These are phyloP conservation scores for Rutilus rutilus DNA, from an alignment of 2,113 vertebrate genomes.

Conservation along the genomic window DNA sequence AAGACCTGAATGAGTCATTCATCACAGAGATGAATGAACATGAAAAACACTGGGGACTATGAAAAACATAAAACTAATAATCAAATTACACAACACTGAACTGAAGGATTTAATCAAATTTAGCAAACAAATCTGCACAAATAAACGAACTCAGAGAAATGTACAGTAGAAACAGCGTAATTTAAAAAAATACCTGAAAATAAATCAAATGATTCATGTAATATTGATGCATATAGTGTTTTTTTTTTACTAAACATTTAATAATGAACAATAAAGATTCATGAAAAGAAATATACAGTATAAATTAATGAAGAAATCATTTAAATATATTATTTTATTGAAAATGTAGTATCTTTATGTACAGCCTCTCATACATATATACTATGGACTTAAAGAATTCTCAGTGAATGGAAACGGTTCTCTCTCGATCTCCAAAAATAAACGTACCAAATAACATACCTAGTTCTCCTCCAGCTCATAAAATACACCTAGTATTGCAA, in stretches of 20 bases:
- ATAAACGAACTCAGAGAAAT: conserved; percentile 36
- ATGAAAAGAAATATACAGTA: conserved; percentile 54
- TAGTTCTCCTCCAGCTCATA: conserved; percentile 70
- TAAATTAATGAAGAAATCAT: conserved; percentile 52
- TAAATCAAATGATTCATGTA: conserved; percentile 53
- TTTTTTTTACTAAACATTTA: conserved; percentile 33
- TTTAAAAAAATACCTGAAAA: conserved; percentile 58
- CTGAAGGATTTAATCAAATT: conserved; percentile 45
- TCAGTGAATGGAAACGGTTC: conserved; percentile 65
- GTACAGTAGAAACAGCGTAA: conserved; percentile 42
- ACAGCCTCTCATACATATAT: conserved; percentile 80
- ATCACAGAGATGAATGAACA: neutral
- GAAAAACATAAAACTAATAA: conserved; percentile 29
- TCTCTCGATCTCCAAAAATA: conserved; percentile 71
- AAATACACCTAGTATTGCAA: conserved; percentile 76
- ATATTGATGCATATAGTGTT: neutral
- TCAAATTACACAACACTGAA: conserved; percentile 30
- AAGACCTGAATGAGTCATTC: neutral
- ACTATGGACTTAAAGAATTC: conserved; percentile 76
- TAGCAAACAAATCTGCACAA: conserved; percentile 44
- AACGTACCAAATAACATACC: conserved; percentile 60
- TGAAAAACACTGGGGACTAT: neutral
- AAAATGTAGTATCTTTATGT: conserved; percentile 89
- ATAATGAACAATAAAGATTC: conserved; percentile 14
- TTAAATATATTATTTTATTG: conserved; percentile 83